These are phyloP conservation scores for Lycophotia porphyrea DNA, from an alignment of 2,888 invertebrate genomes.

Conservation along the genomic window DNA sequence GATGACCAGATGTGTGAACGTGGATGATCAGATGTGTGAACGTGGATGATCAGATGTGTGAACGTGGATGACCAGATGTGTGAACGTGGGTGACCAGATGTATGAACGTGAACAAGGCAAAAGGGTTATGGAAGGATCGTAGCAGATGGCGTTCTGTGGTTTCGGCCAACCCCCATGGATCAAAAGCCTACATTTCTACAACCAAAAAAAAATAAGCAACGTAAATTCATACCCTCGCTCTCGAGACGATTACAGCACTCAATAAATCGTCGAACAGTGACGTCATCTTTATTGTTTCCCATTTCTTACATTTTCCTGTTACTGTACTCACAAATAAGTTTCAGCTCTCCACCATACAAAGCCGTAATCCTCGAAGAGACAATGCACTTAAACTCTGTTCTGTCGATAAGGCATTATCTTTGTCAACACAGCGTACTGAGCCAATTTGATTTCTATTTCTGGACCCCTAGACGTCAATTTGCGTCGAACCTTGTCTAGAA, in stretches of 20 bases:
- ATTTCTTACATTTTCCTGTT: slow-evolving; percentile 47
- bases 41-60: too few relatives aligned
- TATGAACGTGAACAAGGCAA: too few relatives aligned
- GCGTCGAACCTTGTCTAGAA: slow-evolving; percentile 54
- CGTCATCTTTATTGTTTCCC: slow-evolving; percentile 32
- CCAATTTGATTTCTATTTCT: slow-evolving; percentile 68
- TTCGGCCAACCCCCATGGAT: too few relatives aligned
- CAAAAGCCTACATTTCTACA: not conserved
- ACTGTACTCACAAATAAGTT: slow-evolving; percentile 42
- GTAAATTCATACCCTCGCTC: slow-evolving; percentile 21
- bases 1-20: too few relatives aligned
- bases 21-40: too few relatives aligned
- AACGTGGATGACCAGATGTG: too few relatives aligned
- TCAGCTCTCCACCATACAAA: slow-evolving; percentile 41
- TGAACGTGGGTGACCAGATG: too few relatives aligned
- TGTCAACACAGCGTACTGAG: slow-evolving; percentile 57
- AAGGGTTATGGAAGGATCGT: too few relatives aligned
- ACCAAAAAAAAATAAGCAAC: slow-evolving; percentile 17
- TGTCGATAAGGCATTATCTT: slow-evolving; percentile 64
- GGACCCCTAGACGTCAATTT: slow-evolving; percentile 63
- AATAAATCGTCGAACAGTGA: slow-evolving; percentile 40
- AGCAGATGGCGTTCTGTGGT: too few relatives aligned
- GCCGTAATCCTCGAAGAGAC: slow-evolving; percentile 54
- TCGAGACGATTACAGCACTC: slow-evolving; percentile 35
- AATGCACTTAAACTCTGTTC: slow-evolving; percentile 63